phyloP scores from a whole-genome alignment of 2,113 vertebrate genomes.

The Phoxinus phoxinus region DNA sequence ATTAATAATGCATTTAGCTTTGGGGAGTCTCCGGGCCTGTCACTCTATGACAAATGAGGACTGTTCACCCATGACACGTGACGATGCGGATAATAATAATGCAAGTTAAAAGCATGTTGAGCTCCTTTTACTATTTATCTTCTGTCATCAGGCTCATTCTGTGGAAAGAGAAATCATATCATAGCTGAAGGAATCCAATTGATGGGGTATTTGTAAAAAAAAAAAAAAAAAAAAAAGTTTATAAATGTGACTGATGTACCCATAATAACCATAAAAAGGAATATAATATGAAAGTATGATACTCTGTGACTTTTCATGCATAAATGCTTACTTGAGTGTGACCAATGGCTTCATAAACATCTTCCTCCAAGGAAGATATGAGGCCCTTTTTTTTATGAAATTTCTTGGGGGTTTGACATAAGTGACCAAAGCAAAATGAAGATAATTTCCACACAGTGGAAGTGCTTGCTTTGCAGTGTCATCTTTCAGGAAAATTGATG shows the following conservation, averaged over 20 bases:
- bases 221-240: not conserved
- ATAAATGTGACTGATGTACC: not conserved
- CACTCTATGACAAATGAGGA: slow-evolving; percentile 45
- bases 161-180: slow-evolving; percentile 13
- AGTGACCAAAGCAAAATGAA: slow-evolving; percentile 30
- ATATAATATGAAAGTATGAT: slow-evolving; percentile 14
- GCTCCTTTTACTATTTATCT: slow-evolving; percentile 39
- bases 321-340: slow-evolving; percentile 25
- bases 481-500: not conserved
- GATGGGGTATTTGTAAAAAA: not conserved
- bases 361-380: slow-evolving; percentile 4
- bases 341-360: slow-evolving; percentile 42
- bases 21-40: slow-evolving; percentile 40
- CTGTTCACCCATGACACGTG: slow-evolving; percentile 35
- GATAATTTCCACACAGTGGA: not conserved
- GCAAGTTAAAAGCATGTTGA: slow-evolving; percentile 48
- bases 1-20: slow-evolving; percentile 49
- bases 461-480: not conserved
- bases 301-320: slow-evolving; percentile 29
- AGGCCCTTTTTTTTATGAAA: slow-evolving; percentile 1
- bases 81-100: slow-evolving; percentile 43
- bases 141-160: slow-evolving; percentile 39
- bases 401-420: slow-evolving; percentile 10
- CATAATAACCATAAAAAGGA: slow-evolving; percentile 11
- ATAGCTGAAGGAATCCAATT: slow-evolving; percentile 14